phyloP scores from a whole-genome alignment of 2,113 vertebrate genomes.

The Hystrix cristata region DNA sequence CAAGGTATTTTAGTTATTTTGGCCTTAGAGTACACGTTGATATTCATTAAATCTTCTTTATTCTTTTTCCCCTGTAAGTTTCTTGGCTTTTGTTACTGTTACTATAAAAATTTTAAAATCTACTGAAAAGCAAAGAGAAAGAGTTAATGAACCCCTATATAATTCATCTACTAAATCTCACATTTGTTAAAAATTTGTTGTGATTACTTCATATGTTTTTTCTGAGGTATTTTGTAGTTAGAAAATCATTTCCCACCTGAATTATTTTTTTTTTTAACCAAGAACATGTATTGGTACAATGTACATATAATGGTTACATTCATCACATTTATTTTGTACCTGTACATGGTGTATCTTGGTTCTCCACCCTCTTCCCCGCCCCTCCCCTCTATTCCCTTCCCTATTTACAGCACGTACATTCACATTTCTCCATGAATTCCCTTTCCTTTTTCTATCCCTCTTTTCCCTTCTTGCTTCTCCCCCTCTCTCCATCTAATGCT shows the following conservation, averaged over 20 bases:
- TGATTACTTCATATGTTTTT: background rate
- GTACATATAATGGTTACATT: too few relatives aligned
- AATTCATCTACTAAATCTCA: background rate
- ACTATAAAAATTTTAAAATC: conserved; percentile 18
- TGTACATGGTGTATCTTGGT: too few relatives aligned
- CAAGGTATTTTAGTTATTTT: background rate
- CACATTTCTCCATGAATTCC: too few relatives aligned
- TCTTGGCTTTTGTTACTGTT: background rate
- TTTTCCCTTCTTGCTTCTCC: too few relatives aligned
- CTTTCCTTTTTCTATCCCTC: too few relatives aligned
- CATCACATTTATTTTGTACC: too few relatives aligned
- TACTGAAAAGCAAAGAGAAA: background rate
- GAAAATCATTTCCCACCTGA: background rate
- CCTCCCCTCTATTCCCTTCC: too few relatives aligned
- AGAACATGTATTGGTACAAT: too few relatives aligned
- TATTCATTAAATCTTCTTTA: background rate
- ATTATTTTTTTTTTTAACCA: too few relatives aligned
- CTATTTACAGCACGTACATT: too few relatives aligned
- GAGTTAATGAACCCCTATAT: background rate
- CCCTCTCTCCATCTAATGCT: too few relatives aligned
- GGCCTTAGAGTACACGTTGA: background rate
- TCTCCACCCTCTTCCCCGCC: too few relatives aligned
- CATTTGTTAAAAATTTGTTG: background rate
- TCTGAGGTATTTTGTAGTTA: conserved; percentile 27
- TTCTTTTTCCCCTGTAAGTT: background rate